These are phyloP conservation scores for Scomber japonicus DNA, from an alignment of 2,113 vertebrate species.

Conservation along the genomic window DNA sequence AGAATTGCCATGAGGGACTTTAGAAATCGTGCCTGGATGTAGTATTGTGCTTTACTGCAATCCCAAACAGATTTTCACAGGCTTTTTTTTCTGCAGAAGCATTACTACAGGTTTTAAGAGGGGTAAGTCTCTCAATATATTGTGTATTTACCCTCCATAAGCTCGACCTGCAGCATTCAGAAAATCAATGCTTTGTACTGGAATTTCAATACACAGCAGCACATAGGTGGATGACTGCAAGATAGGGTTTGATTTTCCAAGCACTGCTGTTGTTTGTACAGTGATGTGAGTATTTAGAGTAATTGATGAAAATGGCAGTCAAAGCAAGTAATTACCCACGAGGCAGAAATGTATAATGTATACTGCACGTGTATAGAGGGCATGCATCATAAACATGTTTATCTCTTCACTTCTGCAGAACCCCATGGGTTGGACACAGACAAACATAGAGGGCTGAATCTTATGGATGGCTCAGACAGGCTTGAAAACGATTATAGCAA, in stretches of 20 bases:
- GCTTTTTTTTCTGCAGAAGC: conserved; percentile 30
- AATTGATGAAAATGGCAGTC: conserved; percentile 26
- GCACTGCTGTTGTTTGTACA: not conserved
- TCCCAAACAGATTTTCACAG: conserved; percentile 45
- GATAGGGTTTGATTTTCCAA: conserved; percentile 44
- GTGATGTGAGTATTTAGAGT: conserved; percentile 25
- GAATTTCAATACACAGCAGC: conserved; percentile 40
- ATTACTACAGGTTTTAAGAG: conserved; percentile 16
- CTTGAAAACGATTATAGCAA: conserved; percentile 30
- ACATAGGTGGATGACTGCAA: conserved; percentile 17
- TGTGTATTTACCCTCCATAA: conserved; percentile 41
- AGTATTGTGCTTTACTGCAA: conserved; percentile 32
- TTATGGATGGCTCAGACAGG: conserved; percentile 13
- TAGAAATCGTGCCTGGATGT: conserved; percentile 31
- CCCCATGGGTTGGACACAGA: conserved; percentile 38
- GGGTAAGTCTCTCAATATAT: conserved; percentile 20
- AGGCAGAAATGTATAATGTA: not conserved
- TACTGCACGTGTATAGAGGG: not conserved
- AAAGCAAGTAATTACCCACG: not conserved
- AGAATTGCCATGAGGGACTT: conserved; percentile 11
- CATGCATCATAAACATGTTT: conserved; percentile 56
- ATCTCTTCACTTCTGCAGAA: conserved; percentile 40
- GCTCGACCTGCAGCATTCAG: conserved; percentile 33
- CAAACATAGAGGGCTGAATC: conserved; percentile 19
- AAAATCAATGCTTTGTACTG: conserved; percentile 40